phyloP scores from a whole-genome alignment of 2,113 vertebrate genomes.

The Rhynchomys soricoides region DNA sequence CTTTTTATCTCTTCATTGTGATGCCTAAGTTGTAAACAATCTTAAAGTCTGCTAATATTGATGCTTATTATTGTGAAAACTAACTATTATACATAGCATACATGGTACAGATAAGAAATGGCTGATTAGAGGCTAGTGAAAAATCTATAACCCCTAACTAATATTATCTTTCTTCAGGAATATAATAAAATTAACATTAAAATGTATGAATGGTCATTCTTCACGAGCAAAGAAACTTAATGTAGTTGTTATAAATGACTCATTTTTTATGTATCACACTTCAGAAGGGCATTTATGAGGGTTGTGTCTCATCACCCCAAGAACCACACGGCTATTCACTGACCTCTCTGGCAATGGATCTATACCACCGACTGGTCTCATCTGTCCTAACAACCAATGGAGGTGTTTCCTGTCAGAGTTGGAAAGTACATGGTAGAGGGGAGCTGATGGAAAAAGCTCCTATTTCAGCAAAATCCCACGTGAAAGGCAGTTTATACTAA shows the following conservation, averaged over 20 bases:
- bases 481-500: background rate
- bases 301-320: background rate
- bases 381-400: background rate
- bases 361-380: background rate
- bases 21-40: background rate
- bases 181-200: slow-evolving; percentile 17
- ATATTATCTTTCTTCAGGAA: background rate
- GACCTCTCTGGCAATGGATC: background rate
- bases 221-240: slow-evolving; percentile 24
- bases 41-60: background rate
- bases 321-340: background rate
- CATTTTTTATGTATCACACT: background rate
- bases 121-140: background rate
- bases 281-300: background rate
- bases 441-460: background rate
- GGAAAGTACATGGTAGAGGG: background rate
- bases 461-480: background rate
- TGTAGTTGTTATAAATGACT: background rate
- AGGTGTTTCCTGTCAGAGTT: background rate
- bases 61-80: background rate
- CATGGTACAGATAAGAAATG: background rate
- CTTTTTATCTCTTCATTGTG: background rate
- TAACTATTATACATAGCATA: background rate
- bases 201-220: background rate
- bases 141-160: background rate